phyloP scores from a whole-genome alignment of 2,113 vertebrate species.

The Turnix velox region DNA sequence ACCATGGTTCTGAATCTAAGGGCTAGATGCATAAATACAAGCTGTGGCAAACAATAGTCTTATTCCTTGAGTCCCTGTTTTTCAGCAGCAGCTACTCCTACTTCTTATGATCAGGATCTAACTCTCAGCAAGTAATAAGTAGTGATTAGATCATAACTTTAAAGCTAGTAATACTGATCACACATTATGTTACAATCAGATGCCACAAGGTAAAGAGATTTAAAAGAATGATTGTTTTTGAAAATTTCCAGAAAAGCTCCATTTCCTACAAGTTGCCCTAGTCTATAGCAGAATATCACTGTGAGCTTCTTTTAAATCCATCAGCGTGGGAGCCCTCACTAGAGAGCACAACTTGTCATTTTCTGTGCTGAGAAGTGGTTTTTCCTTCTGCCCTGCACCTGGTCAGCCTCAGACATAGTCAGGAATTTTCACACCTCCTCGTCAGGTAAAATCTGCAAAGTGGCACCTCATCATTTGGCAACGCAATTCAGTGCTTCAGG shows the following conservation, averaged over 20 bases:
- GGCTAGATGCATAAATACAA: neutral
- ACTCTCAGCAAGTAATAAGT: neutral
- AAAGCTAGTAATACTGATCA: neutral
- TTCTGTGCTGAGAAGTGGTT: neutral
- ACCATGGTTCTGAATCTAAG: neutral
- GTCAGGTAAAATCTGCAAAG: slow-evolving; percentile 1
- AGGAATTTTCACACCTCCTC: slow-evolving; percentile 9
- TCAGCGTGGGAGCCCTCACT: neutral
- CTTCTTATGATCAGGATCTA: neutral
- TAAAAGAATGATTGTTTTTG: neutral
- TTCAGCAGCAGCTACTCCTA: neutral
- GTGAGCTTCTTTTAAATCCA: neutral
- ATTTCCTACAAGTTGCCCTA: neutral
- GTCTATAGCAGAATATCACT: neutral
- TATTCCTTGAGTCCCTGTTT: neutral
- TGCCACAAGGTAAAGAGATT: neutral
- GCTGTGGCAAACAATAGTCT: neutral
- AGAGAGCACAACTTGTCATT: neutral
- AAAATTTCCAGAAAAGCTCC: neutral
- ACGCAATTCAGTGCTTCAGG: neutral
- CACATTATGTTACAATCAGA: neutral
- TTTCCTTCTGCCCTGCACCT: neutral
- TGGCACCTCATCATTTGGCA: neutral
- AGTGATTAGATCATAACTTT: neutral
- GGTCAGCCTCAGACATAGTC: neutral